Percentiles rank a stretch among this genome's conserved stretches.
phyloP scores from a whole-genome alignment of 2,797 vertebrate genomes.

The Carapus acus region DNA sequence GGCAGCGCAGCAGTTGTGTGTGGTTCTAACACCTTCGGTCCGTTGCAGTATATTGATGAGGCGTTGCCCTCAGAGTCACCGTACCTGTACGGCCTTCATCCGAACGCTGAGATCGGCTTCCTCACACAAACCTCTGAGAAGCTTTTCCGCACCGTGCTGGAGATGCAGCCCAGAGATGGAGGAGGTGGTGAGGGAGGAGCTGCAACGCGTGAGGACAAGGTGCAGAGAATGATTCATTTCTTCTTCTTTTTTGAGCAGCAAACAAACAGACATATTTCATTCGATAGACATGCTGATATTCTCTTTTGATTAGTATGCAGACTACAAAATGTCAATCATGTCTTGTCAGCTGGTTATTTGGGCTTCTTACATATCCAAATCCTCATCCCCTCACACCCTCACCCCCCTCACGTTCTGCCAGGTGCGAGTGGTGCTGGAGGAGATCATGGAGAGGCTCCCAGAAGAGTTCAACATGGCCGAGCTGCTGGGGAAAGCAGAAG shows the following conservation, averaged over 20 bases:
- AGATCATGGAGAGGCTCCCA: conserved; percentile 81
- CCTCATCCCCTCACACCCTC: neutral
- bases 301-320: too few species aligned
- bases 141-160: conserved; percentile 82
- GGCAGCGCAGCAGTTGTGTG: neutral
- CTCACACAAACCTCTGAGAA: conserved; percentile 88
- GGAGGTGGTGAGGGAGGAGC: conserved; percentile 63
- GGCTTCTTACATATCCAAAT: neutral
- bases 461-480: conserved; percentile 87
- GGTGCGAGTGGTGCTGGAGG: conserved; percentile 83
- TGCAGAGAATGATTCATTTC: conserved; percentile 33
- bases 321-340: too few species aligned
- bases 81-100: conserved; percentile 88
- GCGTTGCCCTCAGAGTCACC: conserved; percentile 84
- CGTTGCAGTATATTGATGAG: conserved; percentile 83
- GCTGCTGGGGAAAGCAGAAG: conserved; percentile 80
- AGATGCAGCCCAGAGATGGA: conserved; percentile 84
- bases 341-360: too few species aligned
- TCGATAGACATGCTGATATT: neutral
- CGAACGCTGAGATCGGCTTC: conserved; percentile 92
- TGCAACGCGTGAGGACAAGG: conserved; percentile 80
- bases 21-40: conserved; percentile 7
- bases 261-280: too few species aligned
- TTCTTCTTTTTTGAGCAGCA: neutral
- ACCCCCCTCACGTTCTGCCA: conserved; percentile 38